phyloP scores from a whole-genome alignment of 2,113 vertebrate genomes.

The Pseudonaja textilis region DNA sequence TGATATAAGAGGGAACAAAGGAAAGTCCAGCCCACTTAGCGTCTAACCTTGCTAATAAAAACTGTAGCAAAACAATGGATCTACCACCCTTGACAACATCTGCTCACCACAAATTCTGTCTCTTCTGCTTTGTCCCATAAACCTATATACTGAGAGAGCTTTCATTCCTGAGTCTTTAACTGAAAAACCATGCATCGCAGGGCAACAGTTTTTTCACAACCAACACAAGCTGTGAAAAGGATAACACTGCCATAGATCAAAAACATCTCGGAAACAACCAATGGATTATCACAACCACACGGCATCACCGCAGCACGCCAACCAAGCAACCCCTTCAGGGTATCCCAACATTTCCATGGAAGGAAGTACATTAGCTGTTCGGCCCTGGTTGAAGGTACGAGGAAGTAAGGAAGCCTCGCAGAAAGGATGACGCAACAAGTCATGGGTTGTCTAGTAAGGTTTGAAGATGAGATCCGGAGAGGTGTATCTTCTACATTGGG shows the following conservation, averaged over 20 bases:
- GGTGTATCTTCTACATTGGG: not conserved
- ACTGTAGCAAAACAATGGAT: not conserved
- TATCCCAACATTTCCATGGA: not conserved
- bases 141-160: not conserved
- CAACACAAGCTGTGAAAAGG: not conserved
- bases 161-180: not conserved
- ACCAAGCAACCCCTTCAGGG: not conserved
- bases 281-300: not conserved
- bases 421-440: not conserved
- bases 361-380: not conserved
- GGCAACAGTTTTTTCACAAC: not conserved
- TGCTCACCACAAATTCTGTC: not conserved
- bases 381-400: not conserved
- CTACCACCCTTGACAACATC: not conserved
- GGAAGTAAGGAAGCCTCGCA: not conserved
- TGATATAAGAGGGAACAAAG: too few species aligned
- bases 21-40: not conserved
- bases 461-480: not conserved
- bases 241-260: not conserved
- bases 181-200: not conserved
- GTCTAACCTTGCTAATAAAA: not conserved
- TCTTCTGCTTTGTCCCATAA: not conserved
- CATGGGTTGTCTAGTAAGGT: not conserved
- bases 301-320: not conserved
- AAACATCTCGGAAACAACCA: not conserved